phyloP scores from a whole-genome alignment of 1,140 invertebrate species.

The Polyergus mexicanus region DNA sequence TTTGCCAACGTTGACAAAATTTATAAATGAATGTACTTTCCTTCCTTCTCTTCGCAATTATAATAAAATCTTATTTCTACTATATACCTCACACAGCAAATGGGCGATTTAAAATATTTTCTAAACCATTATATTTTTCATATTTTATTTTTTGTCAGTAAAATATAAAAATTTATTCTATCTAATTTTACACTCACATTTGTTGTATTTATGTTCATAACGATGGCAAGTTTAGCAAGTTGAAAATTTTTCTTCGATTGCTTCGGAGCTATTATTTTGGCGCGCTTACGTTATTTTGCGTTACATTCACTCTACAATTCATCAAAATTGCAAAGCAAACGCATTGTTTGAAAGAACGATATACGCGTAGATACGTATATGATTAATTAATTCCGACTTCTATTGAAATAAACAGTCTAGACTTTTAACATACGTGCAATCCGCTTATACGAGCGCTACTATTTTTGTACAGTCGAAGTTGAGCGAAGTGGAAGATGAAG shows the following conservation, averaged over 20 bases:
- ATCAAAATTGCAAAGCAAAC: constrained; percentile 10
- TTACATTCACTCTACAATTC: not conserved
- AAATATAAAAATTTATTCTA: not conserved
- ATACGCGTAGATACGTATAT: not conserved
- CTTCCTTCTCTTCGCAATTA: not conserved
- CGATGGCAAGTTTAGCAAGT: not conserved
- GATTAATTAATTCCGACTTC: constrained; percentile 27
- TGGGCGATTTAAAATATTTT: too few relatives aligned
- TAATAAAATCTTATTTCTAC: not conserved
- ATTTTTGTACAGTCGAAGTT: constrained; percentile 10
- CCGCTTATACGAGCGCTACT: constrained; percentile 9
- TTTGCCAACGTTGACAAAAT: not conserved
- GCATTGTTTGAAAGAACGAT: too few relatives aligned
- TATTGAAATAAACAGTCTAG: constrained; percentile 4
- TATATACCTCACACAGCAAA: too few relatives aligned
- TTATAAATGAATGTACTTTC: not conserved
- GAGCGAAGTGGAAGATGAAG: not conserved
- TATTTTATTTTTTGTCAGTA: not conserved
- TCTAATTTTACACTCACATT: not conserved
- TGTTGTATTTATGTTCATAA: not conserved
- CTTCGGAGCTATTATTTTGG: not conserved
- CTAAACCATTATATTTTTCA: not conserved
- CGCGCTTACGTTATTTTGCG: not conserved
- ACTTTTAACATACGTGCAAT: constrained; percentile 5
- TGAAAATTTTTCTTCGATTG: not conserved